Evolutionary conservation across 2,797 vertebrate species (phyloP), one percentile per base, ranked within the genome.

Genomic region (Carapus acus): DNA sequence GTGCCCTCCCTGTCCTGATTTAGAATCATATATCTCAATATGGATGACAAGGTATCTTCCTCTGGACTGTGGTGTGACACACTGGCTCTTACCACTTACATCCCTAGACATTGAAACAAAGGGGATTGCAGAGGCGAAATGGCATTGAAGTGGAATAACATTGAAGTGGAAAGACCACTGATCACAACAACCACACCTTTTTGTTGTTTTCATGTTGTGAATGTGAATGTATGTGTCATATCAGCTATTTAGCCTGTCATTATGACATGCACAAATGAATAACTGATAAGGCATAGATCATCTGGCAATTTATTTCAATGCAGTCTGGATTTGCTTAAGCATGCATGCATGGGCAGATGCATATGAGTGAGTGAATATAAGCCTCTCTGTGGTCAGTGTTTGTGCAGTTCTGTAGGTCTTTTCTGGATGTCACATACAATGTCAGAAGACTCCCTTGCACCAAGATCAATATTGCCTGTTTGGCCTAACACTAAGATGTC

Each of bases 401-500:
- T 36, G 37, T 33, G 29, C n/a, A 16, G 27, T 13, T 17, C 7
- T 27, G 8, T 12, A 5, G 11, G 34, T 34, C 47, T 56, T 29
- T 22, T 69, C 72, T 63, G 51, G 62, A 60, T 63, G 54, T 73
- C 23, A 45, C 43, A 43, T 23, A 29, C 44, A 33, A 47, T 21
- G 8, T 34, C 43, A n/a, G n/a, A n/a, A n/a, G n/a, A n/a, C 48
- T n/a, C 54, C 13, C 22, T 40, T 27, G 2, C 34, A 59, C 67
- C 82, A 82, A 88, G 88, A 97, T 97, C 95, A 92, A 95, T 97
- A 87, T 70, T 82, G 84, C 90, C 88, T 92, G 90, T 94, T 95
- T 94, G 93, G 92, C 92, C 93, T 92, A 90, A 90, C 91, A 90
- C 91, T 94, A 94, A 94, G 92, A 95, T 91, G 88, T 92, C 91